These are phyloP conservation scores for Megalurothrips usitatus DNA, from an alignment of 2,888 invertebrate species.

Conservation along the genomic window DNA sequence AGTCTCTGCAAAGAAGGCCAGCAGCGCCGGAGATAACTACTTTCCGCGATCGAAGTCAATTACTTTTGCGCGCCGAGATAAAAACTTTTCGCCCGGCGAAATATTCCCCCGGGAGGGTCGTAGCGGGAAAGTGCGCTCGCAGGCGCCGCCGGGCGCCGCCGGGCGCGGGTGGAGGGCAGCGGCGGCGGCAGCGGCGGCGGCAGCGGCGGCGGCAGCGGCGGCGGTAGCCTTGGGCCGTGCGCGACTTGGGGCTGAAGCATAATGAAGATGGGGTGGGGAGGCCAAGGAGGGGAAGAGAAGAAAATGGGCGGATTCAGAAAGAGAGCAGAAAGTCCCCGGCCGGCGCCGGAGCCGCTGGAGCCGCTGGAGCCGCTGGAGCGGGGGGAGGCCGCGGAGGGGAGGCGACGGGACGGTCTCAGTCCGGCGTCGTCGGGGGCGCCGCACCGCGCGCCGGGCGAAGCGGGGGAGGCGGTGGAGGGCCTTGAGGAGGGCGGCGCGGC, in stretches of 20 bases:
- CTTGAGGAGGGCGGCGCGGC: neutral
- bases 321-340: constrained; percentile 11
- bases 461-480: neutral
- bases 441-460: neutral
- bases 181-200: too few species aligned
- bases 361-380: neutral
- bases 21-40: too few species aligned
- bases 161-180: neutral
- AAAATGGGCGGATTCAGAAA: constrained; percentile 20
- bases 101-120: neutral
- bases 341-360: neutral
- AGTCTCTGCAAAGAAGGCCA: too few species aligned
- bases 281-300: neutral
- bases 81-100: neutral
- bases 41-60: neutral
- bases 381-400: too few species aligned
- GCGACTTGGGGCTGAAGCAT: constrained; percentile 1
- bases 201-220: neutral
- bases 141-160: neutral
- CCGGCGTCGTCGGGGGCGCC: neutral
- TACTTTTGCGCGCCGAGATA: neutral
- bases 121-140: neutral
- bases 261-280: neutral
- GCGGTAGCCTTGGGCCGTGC: neutral
- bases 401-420: neutral